Evolutionary conservation across 2,113 vertebrate genomes (phyloP).

Genomic region (Philantomba maxwellii): DNA sequence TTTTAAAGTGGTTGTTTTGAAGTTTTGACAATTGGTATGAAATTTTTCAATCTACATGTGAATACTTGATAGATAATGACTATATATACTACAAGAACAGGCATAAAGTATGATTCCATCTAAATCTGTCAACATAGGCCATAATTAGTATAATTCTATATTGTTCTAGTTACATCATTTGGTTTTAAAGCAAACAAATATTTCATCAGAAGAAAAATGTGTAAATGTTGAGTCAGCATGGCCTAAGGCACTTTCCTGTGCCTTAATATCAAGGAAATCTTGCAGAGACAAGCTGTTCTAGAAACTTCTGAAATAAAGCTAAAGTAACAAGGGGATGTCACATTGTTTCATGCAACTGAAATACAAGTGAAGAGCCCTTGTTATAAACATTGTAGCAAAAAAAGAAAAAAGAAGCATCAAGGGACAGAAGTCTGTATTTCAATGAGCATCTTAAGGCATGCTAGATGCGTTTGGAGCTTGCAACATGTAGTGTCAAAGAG

Average conservation of each 20-base stretch:
- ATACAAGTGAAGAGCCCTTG: neutral
- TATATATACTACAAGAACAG: neutral
- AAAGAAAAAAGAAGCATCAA: neutral
- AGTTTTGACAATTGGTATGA: conserved; percentile 33
- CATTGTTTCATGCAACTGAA: neutral
- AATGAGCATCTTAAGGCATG: neutral
- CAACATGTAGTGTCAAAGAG: neutral
- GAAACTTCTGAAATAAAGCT: conserved; percentile 36
- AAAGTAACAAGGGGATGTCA: conserved; percentile 2
- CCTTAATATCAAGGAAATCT: conserved; percentile 45
- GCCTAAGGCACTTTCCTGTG: conserved; percentile 41
- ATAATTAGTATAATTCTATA: conserved; percentile 66
- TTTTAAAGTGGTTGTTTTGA: neutral
- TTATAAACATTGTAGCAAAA: neutral
- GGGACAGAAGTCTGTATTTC: neutral
- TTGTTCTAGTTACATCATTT: conserved; percentile 60
- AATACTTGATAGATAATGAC: conserved; percentile 53
- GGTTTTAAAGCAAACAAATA: conserved; percentile 60
- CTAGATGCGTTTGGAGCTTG: neutral
- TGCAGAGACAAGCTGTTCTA: conserved; percentile 33
- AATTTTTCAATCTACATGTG: conserved; percentile 30
- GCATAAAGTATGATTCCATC: conserved; percentile 35
- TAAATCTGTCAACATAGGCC: conserved; percentile 54
- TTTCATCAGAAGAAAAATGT: conserved; percentile 53
- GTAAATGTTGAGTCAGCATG: conserved; percentile 35